Conservation (phyloP, 2,113 vertebrate genomes). For the Brienomyrus brachyistius region DNA sequence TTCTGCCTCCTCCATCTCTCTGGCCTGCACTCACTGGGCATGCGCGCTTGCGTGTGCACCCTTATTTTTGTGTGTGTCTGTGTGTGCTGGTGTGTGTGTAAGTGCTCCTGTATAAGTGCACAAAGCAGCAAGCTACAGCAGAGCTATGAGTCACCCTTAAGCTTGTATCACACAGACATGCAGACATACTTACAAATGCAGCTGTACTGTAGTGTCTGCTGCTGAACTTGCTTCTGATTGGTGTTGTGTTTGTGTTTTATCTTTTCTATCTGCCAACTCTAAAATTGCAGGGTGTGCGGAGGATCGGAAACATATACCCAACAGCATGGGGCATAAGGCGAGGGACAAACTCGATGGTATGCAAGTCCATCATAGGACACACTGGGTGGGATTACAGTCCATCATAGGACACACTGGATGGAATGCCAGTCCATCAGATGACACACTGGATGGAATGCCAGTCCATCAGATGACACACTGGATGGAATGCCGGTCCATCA, state of each 20-base stretch:
- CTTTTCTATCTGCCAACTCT: neutral
- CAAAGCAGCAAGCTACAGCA: neutral
- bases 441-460: no score
- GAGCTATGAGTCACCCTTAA: conserved; percentile 4
- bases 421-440: neutral
- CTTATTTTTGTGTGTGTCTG: neutral
- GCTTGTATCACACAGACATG: neutral
- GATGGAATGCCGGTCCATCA: no score
- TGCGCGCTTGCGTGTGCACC: neutral
- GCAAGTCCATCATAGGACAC: neutral
- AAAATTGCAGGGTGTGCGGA: neutral
- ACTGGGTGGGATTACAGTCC: neutral
- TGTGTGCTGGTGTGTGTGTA: neutral
- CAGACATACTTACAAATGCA: neutral
- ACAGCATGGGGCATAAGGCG: neutral
- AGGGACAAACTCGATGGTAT: neutral
- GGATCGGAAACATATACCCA: neutral
- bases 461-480: no score
- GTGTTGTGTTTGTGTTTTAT: neutral
- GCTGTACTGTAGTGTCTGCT: neutral
- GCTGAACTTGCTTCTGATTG: neutral
- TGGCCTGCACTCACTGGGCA: conserved; percentile 18
- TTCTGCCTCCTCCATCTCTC: conserved; percentile 24
- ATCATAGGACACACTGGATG: neutral
- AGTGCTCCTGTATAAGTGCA: neutral